Base-by-base conservation (phyloP, 2,888 invertebrate genomes). In the Sericinus montela region DNA sequence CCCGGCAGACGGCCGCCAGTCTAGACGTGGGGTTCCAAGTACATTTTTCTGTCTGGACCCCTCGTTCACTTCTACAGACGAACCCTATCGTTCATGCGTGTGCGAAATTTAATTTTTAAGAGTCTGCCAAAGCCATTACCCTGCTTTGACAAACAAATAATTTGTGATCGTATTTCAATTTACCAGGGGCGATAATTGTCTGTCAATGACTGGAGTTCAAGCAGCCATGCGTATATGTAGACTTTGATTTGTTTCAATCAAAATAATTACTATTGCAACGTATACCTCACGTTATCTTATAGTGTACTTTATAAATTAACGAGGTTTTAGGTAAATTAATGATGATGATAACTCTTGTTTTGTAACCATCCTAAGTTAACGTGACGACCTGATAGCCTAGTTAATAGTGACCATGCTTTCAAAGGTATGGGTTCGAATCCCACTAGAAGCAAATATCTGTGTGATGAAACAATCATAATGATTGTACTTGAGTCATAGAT, bases 31-130 rank as follows among this genome's bases (percentile, higher is more conserved):
- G 87, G 86, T 78, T 73, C 74, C 69, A 69, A 85, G 82, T 85
- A 86, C 85, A 86, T 84, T 86, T 85, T 80, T 84, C 80, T 82
- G 86, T 85, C 85, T 84, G 82, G 76, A 79, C 76, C 81, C 82
- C 81, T 78, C 74, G 62, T 44, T 67, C 60, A 59, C 64, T 59
- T 54, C 62, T 57, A 40, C 49, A 58, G 59, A 49, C 63, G 71
- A 72, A 75, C 77, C 80, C 81, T 69, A 74, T 67, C 71, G 71
- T 65, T 71, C 73, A 72, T 72, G 75, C 74, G 76, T 73, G 67
- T 77, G 74, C 71, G 75, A 76, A 79, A 81, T 80, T 81, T 75
- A 79, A 83, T 82, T 78, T 80, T 73, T 69, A 70, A 64, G 58
- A 62, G 61, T 58, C 56, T 57, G 52, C 49, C 39, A 54, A 58